These are phyloP conservation scores for Rana temporaria DNA, from an alignment of 2,113 vertebrate genomes.

Conservation along the genomic window DNA sequence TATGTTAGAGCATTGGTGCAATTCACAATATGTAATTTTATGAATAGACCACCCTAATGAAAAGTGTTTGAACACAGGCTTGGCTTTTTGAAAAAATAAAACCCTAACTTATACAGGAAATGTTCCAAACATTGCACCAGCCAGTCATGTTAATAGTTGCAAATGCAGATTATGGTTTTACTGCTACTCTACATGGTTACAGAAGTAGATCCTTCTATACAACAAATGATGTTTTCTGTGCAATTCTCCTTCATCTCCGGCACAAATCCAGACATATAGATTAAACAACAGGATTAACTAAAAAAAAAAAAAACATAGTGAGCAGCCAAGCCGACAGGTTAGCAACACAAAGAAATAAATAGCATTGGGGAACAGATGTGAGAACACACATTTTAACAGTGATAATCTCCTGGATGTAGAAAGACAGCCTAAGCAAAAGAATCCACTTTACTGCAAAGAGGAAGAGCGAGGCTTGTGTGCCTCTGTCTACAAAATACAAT, in stretches of 20 bases:
- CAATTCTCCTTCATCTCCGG: constrained; percentile 11
- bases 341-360: constrained; percentile 34
- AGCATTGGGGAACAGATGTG: constrained; percentile 42
- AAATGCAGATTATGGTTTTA: neutral
- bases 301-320: constrained; percentile 38
- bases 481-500: neutral
- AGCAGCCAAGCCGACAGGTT: constrained; percentile 40
- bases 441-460: neutral
- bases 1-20: too few species aligned
- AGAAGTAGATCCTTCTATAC: neutral
- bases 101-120: too few species aligned
- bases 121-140: too few species aligned
- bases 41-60: too few species aligned
- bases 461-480: neutral
- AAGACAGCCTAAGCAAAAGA: neutral
- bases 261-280: constrained; percentile 14
- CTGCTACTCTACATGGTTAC: neutral
- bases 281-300: constrained; percentile 37
- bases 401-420: constrained; percentile 34
- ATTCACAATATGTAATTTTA: too few species aligned
- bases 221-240: neutral
- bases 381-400: constrained; percentile 46
- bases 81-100: too few species aligned
- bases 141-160: too few species aligned
- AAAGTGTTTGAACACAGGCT: too few species aligned